Conservation (phyloP, 2,888 invertebrate species). For the Digitonthophagus gazella region DNA sequence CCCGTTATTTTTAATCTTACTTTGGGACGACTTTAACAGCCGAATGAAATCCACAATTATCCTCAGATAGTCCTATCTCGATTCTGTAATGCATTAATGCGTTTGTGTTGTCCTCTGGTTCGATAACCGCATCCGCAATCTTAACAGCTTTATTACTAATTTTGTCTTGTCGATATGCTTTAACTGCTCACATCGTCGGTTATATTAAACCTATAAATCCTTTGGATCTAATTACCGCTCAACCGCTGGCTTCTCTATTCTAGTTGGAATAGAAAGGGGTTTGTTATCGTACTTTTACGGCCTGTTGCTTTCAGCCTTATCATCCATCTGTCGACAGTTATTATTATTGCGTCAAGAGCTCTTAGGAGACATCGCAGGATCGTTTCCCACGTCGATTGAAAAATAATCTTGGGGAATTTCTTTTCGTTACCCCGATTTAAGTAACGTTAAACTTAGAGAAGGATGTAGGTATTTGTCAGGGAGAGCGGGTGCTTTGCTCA, state of each 20-base stretch:
- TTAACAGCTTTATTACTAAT: slow-evolving; percentile 16
- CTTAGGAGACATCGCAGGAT: not conserved
- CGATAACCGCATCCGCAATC: slow-evolving; percentile 1
- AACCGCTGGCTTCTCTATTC: not conserved
- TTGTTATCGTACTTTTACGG: not conserved
- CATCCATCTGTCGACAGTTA: not conserved
- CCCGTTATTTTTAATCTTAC: not conserved
- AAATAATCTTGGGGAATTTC: not conserved
- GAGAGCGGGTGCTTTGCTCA: not conserved
- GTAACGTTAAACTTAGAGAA: not conserved
- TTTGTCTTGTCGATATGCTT: slow-evolving; percentile 1
- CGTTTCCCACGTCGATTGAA: not conserved
- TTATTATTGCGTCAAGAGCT: not conserved
- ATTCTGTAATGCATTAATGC: slow-evolving; percentile 13
- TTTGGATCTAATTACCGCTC: not conserved
- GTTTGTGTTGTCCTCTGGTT: slow-evolving; percentile 7
- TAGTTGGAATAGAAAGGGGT: not conserved
- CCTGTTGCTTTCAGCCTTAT: not conserved
- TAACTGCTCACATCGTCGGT: not conserved
- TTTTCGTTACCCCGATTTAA: not conserved
- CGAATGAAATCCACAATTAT: not conserved
- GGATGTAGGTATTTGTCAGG: not conserved
- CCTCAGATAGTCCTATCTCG: slow-evolving; percentile 7
- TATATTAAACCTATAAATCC: not conserved
- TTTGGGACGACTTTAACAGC: not conserved